Percentiles rank a stretch among this genome's conserved stretches.
Evolutionary conservation across 1,140 invertebrate species (phyloP).

Genomic region (Drosophila takahashii): DNA sequence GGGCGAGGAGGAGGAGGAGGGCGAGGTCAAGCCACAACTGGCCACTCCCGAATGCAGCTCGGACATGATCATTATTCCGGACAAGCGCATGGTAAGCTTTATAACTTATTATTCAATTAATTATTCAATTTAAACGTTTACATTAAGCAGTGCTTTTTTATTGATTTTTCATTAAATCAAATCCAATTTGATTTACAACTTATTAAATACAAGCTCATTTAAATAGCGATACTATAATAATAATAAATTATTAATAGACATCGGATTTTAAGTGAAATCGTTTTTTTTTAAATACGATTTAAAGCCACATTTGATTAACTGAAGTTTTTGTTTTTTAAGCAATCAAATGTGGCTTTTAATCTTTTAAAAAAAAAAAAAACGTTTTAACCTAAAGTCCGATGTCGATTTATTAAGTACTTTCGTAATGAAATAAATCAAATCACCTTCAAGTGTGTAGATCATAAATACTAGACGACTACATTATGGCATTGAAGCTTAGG

Average conservation of each 20-base stretch:
- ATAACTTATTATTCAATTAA: too few species aligned
- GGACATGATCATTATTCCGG: slow-evolving; percentile 70
- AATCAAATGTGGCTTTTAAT: too few species aligned
- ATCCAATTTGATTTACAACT: not conserved
- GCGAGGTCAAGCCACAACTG: slow-evolving; percentile 59
- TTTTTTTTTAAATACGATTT: too few species aligned
- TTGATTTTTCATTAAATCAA: not conserved
- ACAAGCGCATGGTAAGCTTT: slow-evolving; percentile 68
- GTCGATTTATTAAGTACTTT: not conserved
- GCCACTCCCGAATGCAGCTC: slow-evolving; percentile 70
- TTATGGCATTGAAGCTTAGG: slow-evolving; percentile 23
- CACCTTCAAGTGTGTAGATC: not conserved
- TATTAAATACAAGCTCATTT: not conserved
- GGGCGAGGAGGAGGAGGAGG: slow-evolving; percentile 50
- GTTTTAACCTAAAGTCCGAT: too few species aligned
- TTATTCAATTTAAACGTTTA: not conserved
- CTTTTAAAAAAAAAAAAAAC: too few species aligned
- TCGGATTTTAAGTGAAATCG: too few species aligned
- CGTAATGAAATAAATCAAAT: not conserved
- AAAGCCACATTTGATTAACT: too few species aligned
- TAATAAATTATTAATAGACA: too few species aligned
- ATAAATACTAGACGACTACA: slow-evolving; percentile 3
- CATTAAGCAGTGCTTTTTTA: slow-evolving; percentile 3
- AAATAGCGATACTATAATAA: not conserved
- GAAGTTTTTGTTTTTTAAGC: too few species aligned